Evolutionary conservation across 2,797 vertebrate genomes (phyloP), one percentile per base, ranked within the genome.

Genomic region (Chelon auratus): DNA sequence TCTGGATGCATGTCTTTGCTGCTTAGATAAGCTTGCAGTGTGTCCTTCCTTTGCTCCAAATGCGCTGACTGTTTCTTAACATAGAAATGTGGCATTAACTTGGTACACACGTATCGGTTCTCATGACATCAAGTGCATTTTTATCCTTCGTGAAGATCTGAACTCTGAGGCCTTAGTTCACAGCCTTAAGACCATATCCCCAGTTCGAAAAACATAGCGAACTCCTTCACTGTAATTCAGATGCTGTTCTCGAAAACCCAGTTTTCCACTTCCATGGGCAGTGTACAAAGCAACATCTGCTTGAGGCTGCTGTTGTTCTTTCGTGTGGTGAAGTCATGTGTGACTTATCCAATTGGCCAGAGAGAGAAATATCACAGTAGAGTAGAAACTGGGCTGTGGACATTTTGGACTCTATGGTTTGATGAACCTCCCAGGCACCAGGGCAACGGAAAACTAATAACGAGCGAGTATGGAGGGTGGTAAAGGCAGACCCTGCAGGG

Each of bases 341-440:
- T 83, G 82, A 91, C 91, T 87, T 90, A 93, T 92, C 89, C 74
- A 76, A 94, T 88, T 89, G 87, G 83, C 89, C 81, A 83, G 89
- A 83, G 88, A 90, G 88, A 81, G 81, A 85, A 86, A 90, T 91
- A 91, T 93, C 63, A 86, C 72, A 84, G 73, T 80, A 81, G 77
- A 91, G 85, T 64, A 91, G 88, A 93, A 92, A 87, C 76, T 89
- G 83, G 69, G 80, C 79, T 77, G 80, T 80, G 75, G 89, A 91
- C 89, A 93, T 83, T 67, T 85, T 82, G 83, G 89, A 91, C 77
- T 79, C 62, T 11, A 37, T 85, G 84, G 90, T 92, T 91, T 90
- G 88, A 90, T 78, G 84, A 68, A 80, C 62, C 73, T 91, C 73
- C 22, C 58, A 75, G 89, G 89, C 64, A 83, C 3, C 43, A 3